Base-by-base conservation (phyloP, 2,797 vertebrate species). In the Trachurus trachurus region DNA sequence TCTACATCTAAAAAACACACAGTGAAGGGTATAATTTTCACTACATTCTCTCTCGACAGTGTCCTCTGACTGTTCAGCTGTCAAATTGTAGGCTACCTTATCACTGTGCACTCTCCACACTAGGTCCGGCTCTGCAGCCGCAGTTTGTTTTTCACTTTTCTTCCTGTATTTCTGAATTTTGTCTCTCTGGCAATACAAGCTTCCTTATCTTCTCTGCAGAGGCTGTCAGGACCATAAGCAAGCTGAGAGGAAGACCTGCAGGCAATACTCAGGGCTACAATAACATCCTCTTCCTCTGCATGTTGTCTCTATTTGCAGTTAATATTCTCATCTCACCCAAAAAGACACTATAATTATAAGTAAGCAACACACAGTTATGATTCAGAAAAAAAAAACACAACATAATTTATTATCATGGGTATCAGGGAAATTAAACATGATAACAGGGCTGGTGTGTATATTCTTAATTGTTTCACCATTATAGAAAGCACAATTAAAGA, bases 1-100 rank as follows among this genome's bases (percentile, higher is more conserved):
- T 26, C 26, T 31, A 39, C 44, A 71, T 31, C 9, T 29, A 39
- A 67, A 56, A 56, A 61, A 74, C 19, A 61, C 75, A 22, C 31
- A 74, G 5, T 56, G 40, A 54, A 62, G 29, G 37, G 4, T 71
- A 21, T 52, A 17, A 68, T 74, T 71, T 75, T 9, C 52, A 22
- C 54, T 59, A 4, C 39, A 64, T 21, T 50, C 50, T 58, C 37
- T 54, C 8, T 42, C 16, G 59, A 59, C 47, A 4, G 2, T 61
- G 68, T 69, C n/a, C 17, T 68, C 49, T 69, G 60, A 29, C 21
- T 15, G 17, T 66, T 15, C 56, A 57, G 13, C 22, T 61, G 21
- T 61, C 19, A 60, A 60, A 74, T 34, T 66, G 60, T 12, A n/a
- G n/a, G n/a, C n/a, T n/a, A 61, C 52, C 22, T 52, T 63, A 59